Evolutionary conservation across 2,888 invertebrate genomes (phyloP).

Genomic region (Meiosimyza platycephala): DNA sequence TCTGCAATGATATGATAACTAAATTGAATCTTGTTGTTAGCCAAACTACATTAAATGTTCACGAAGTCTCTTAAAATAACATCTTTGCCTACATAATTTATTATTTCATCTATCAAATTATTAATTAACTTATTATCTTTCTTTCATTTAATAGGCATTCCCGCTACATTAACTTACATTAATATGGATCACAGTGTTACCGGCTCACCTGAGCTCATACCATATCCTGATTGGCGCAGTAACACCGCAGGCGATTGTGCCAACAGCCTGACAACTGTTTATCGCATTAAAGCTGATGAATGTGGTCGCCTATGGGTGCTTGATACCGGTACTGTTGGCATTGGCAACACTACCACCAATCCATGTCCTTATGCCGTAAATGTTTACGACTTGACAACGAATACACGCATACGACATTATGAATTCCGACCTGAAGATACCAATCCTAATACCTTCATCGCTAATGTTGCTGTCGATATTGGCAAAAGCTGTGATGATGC

Average conservation of each 20-base stretch:
- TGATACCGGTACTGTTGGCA: slow-evolving; percentile 86
- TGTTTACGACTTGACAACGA: slow-evolving; percentile 80
- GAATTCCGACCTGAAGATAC: slow-evolving; percentile 79
- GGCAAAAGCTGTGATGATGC: slow-evolving; percentile 81
- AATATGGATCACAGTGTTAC: slow-evolving; percentile 74
- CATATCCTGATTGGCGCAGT: slow-evolving; percentile 81
- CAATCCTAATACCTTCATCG: slow-evolving; percentile 82
- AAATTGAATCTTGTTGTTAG: neutral
- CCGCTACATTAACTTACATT: slow-evolving; percentile 84
- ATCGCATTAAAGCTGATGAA: slow-evolving; percentile 81
- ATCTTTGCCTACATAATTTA: no score
- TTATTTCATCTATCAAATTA: no score
- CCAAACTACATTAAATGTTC: neutral
- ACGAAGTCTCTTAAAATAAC: neutral
- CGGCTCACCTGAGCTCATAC: slow-evolving; percentile 80
- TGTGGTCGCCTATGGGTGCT: slow-evolving; percentile 86
- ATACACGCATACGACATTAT: slow-evolving; percentile 77
- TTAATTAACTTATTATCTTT: neutral
- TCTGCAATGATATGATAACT: no score
- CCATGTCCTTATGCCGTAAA: slow-evolving; percentile 84
- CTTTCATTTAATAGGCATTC: slow-evolving; percentile 73
- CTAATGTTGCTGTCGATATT: slow-evolving; percentile 86
- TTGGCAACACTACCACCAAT: slow-evolving; percentile 80
- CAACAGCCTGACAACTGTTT: slow-evolving; percentile 80
- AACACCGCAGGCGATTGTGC: slow-evolving; percentile 83